Conservation (phyloP, 2,888 invertebrate genomes). For the Podabrus alpinus region DNA sequence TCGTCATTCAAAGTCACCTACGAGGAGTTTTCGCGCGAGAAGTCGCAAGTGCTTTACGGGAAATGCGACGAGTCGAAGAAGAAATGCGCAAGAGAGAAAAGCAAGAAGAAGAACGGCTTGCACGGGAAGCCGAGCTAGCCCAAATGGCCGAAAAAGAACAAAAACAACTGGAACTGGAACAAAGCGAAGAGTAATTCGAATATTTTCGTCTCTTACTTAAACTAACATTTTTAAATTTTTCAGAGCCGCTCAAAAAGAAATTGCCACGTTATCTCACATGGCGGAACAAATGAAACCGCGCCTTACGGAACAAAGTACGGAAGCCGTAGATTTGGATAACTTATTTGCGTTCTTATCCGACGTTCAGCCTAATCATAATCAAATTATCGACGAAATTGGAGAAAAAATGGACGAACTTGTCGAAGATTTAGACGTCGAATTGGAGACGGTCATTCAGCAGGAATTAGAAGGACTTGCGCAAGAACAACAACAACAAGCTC, state of each 20-base stretch:
- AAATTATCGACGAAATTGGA: constrained; percentile 80
- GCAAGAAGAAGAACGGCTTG: constrained; percentile 70
- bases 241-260: constrained; percentile 71
- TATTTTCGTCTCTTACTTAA: neutral
- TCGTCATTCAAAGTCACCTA: constrained; percentile 84
- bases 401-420: constrained; percentile 83
- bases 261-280: constrained; percentile 72
- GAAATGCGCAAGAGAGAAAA: constrained; percentile 82
- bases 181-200: constrained; percentile 64
- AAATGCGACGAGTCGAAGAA: constrained; percentile 85
- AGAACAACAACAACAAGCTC: constrained; percentile 50
- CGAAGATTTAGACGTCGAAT: constrained; percentile 79
- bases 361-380: constrained; percentile 60
- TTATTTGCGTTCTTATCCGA: constrained; percentile 89
- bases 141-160: constrained; percentile 48
- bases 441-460: constrained; percentile 68
- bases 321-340: constrained; percentile 86
- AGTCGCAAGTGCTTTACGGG: constrained; percentile 82
- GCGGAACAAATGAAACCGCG: constrained; percentile 72
- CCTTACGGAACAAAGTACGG: constrained; percentile 58
- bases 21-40: constrained; percentile 90
- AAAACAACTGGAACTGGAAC: constrained; percentile 63
- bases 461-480: constrained; percentile 61
- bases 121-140: constrained; percentile 61
- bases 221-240: constrained; percentile 42